Evolutionary conservation across 2,113 vertebrate species (phyloP).

Genomic region (Corythoichthys haematopterus): DNA sequence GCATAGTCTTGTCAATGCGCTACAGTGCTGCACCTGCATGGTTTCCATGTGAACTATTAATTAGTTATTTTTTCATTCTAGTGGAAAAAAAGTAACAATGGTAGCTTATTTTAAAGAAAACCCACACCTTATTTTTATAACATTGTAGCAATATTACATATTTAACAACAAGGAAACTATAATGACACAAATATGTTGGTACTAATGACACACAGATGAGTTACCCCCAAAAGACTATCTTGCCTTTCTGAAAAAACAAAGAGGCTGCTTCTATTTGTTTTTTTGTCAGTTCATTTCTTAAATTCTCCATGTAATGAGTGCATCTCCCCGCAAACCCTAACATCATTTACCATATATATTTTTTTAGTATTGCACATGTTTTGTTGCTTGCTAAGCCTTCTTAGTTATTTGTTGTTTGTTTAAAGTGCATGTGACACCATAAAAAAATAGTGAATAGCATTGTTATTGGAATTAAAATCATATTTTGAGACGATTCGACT

Average conservation of each 20-base stretch:
- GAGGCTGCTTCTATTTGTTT: constrained; percentile 16
- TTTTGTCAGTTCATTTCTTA: constrained; percentile 10
- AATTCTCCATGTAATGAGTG: neutral
- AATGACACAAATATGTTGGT: neutral
- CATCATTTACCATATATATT: constrained; percentile 18
- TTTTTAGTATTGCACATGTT: constrained; percentile 6
- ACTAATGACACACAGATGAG: constrained; percentile 4
- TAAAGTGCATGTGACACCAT: no score
- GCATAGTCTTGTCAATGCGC: neutral
- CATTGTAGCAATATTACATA: neutral
- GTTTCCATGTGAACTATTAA: neutral
- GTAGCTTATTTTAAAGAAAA: neutral
- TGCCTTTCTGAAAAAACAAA: constrained; percentile 15
- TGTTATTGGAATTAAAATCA: no score
- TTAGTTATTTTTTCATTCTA: neutral
- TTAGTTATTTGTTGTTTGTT: neutral
- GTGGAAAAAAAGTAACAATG: neutral
- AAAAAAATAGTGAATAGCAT: no score
- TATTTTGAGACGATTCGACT: no score
- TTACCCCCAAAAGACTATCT: constrained; percentile 11
- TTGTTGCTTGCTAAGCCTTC: neutral
- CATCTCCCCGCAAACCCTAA: neutral
- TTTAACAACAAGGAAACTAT: neutral
- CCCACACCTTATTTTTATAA: neutral
- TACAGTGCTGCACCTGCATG: neutral